These are phyloP conservation scores for Corythaeola cristata DNA, from an alignment of 2,113 vertebrate genomes.

Conservation along the genomic window DNA sequence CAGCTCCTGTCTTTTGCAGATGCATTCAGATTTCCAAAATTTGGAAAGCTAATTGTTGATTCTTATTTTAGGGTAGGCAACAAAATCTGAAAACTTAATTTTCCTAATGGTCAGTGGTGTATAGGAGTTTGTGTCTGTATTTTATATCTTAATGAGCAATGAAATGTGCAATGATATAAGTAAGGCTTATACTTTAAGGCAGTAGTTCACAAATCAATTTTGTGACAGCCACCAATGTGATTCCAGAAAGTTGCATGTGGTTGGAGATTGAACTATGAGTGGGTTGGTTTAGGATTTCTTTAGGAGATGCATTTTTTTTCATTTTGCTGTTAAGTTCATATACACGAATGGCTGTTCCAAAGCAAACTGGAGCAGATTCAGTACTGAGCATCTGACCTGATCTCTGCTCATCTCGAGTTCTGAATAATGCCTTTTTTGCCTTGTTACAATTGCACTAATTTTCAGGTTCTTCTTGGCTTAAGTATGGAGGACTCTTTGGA, in stretches of 20 bases:
- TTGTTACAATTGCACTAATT: not conserved
- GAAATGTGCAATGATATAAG: not conserved
- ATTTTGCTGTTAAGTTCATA: not conserved
- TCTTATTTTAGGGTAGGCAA: not conserved
- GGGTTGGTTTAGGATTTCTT: not conserved
- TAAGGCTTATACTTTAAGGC: not conserved
- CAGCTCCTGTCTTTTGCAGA: not conserved
- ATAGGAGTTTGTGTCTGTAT: not conserved
- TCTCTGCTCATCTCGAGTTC: not conserved
- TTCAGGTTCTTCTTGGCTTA: not conserved
- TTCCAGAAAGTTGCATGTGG: not conserved
- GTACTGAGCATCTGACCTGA: not conserved
- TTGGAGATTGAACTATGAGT: not conserved
- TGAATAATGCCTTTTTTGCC: not conserved
- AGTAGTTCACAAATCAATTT: not conserved
- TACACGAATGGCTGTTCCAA: not conserved
- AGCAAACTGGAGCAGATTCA: not conserved
- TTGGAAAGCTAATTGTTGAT: not conserved
- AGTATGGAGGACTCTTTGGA: not conserved
- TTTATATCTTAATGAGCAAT: not conserved
- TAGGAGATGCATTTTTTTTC: not conserved
- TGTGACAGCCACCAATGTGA: not conserved
- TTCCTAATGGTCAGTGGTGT: not conserved
- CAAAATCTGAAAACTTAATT: not conserved
- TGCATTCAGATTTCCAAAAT: not conserved